phyloP scores from a whole-genome alignment of 2,888 invertebrate species.

The Baronia brevicornis region DNA sequence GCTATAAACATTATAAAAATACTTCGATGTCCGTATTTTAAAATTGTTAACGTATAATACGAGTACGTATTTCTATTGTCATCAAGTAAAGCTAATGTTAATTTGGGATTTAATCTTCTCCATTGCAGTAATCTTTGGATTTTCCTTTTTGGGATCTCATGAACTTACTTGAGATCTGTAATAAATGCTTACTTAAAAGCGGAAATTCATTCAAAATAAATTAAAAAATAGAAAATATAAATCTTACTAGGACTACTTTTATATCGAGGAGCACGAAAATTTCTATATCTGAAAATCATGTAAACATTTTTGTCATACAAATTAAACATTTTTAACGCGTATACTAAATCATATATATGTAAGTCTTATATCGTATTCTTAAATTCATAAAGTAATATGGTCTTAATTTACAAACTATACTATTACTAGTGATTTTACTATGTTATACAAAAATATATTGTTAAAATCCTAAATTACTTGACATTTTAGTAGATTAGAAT shows the following conservation, averaged over 20 bases:
- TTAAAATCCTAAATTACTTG: constrained; percentile 6
- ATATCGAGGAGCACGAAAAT: too few species aligned
- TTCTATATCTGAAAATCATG: too few species aligned
- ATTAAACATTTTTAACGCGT: too few species aligned
- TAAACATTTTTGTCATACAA: too few species aligned
- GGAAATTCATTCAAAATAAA: constrained; percentile 3
- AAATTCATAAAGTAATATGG: not conserved
- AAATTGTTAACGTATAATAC: too few species aligned
- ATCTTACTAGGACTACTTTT: not conserved
- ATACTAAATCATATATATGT: too few species aligned
- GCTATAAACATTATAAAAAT: too few species aligned
- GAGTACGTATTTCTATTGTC: constrained; percentile 54
- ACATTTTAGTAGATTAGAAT: constrained; percentile 1
- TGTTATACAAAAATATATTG: constrained; percentile 10
- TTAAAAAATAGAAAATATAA: not conserved
- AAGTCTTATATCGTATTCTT: constrained; percentile 1
- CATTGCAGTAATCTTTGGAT: constrained; percentile 41
- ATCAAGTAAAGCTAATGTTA: constrained; percentile 50
- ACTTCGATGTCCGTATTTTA: too few species aligned
- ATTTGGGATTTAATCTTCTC: constrained; percentile 16
- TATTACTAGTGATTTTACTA: constrained; percentile 4
- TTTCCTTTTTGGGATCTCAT: constrained; percentile 27
- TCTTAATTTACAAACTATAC: constrained; percentile 1
- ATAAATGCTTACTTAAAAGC: constrained; percentile 21
- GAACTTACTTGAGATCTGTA: constrained; percentile 41